Percentiles rank a stretch among this genome's conserved stretches.
Conservation (phyloP, 2,797 vertebrate species). For the Buphagus erythrorhynchus region DNA sequence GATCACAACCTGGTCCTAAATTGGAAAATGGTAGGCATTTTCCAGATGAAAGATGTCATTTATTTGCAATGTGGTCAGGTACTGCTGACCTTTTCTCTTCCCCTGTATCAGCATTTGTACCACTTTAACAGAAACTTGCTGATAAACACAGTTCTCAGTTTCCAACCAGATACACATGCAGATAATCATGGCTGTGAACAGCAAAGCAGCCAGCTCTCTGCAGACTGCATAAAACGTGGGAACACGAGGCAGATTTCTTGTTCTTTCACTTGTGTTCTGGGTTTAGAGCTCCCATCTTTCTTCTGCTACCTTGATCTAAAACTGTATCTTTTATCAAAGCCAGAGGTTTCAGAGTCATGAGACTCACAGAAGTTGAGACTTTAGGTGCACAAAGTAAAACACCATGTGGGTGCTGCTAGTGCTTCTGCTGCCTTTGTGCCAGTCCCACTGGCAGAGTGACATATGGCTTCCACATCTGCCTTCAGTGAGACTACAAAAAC, state of each 20-base stretch:
- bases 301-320: background rate
- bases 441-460: background rate
- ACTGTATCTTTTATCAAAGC: background rate
- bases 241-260: background rate
- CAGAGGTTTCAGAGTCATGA: background rate
- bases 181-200: background rate
- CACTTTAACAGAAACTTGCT: background rate
- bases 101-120: background rate
- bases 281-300: background rate
- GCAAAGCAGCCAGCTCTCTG: background rate
- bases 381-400: background rate
- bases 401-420: background rate
- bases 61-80: background rate
- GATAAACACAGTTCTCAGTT: background rate
- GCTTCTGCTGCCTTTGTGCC: background rate
- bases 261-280: background rate
- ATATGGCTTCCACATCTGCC: background rate
- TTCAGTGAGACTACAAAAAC: background rate
- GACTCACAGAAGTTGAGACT: background rate
- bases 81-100: background rate
- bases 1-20: background rate
- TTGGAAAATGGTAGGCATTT: background rate
- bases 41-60: background rate
- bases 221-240: background rate
- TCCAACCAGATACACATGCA: background rate